Evolutionary conservation across 1,140 invertebrate species (phyloP).

Genomic region (Diuraphis noxia): DNA sequence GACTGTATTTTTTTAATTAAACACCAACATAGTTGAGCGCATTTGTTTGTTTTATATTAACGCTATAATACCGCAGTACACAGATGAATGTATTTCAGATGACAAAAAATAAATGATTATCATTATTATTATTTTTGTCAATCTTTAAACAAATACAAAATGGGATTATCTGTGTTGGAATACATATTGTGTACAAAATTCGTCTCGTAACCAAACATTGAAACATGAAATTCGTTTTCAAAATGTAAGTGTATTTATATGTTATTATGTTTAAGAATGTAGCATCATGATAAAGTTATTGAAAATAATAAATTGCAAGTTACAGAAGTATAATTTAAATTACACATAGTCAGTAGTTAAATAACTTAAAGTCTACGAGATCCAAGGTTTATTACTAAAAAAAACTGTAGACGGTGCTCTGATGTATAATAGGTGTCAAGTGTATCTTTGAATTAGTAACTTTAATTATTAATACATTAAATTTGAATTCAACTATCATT

Average conservation of each 20-base stretch:
- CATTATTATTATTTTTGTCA: neutral
- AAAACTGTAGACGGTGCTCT: too few species aligned
- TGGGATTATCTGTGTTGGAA: neutral
- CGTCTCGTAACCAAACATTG: neutral
- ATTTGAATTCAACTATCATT: too few species aligned
- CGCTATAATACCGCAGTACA: neutral
- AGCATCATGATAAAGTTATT: neutral
- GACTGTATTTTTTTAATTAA: neutral
- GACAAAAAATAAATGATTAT: neutral
- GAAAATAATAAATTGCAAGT: neutral
- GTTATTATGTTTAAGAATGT: neutral
- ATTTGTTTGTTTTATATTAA: conserved; percentile 4
- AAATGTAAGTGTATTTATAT: too few species aligned
- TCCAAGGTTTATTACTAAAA: too few species aligned
- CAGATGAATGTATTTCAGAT: neutral
- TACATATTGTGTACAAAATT: neutral
- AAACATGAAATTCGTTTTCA: too few species aligned
- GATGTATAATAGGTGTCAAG: too few species aligned
- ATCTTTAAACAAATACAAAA: neutral
- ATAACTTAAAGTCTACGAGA: too few species aligned
- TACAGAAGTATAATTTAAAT: too few species aligned
- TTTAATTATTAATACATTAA: too few species aligned
- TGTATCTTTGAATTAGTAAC: too few species aligned
- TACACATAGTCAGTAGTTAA: too few species aligned
- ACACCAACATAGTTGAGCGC: neutral